Evolutionary conservation across 2,797 vertebrate genomes (phyloP).

Genomic region (Melanotaenia parkinsoni): DNA sequence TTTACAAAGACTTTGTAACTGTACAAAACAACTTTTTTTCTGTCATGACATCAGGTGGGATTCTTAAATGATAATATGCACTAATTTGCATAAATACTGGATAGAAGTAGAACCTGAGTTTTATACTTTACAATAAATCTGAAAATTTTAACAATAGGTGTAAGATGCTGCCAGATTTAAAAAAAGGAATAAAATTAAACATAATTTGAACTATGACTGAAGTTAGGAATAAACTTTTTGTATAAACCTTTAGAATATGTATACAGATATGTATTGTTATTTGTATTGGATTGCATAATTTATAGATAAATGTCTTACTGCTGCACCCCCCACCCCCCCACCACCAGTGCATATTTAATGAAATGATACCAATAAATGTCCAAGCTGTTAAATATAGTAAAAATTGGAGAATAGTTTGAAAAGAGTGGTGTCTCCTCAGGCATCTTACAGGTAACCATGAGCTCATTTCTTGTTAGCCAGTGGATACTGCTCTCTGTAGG

Average conservation of each 20-base stretch:
- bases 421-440: conserved; percentile 37
- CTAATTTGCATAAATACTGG: not conserved
- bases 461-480: conserved; percentile 73
- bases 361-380: not conserved
- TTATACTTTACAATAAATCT: not conserved
- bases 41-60: not conserved
- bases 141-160: not conserved
- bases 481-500: conserved; percentile 72
- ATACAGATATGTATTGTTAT: not conserved
- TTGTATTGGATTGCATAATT: no score
- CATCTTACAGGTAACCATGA: conserved; percentile 75
- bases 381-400: not conserved
- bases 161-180: not conserved
- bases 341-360: conserved; percentile 1
- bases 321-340: no score
- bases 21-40: not conserved
- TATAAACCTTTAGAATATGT: not conserved
- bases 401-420: conserved; percentile 31
- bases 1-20: no score
- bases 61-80: not conserved
- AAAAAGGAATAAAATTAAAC: not conserved
- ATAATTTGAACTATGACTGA: not conserved
- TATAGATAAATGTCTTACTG: no score
- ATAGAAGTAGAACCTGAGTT: not conserved
- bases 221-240: not conserved